Evolutionary conservation across 1,140 invertebrate species (phyloP).

Genomic region (Aphaenogaster rudis): DNA sequence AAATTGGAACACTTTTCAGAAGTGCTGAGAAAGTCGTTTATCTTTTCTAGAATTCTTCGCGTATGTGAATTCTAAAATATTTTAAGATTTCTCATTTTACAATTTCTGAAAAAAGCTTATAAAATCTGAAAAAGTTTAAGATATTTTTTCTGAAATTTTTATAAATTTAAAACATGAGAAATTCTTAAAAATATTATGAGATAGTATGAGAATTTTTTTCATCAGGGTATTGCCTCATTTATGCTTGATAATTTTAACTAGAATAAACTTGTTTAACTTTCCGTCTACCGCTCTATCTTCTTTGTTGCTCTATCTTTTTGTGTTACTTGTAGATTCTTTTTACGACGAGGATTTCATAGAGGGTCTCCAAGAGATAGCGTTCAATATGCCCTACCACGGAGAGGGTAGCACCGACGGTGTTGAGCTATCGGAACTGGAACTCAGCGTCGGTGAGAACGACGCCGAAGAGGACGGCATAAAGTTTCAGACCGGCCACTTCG

Average conservation of each 20-base stretch:
- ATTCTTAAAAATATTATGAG: too few species aligned
- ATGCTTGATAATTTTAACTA: background rate
- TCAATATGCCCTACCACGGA: slow-evolving; percentile 85
- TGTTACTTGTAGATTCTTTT: slow-evolving; percentile 77
- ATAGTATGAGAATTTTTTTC: too few species aligned
- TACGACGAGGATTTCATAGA: slow-evolving; percentile 82
- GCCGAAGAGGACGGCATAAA: slow-evolving; percentile 79
- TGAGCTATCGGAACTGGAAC: slow-evolving; percentile 83
- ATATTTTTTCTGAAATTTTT: too few species aligned
- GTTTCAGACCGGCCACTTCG: slow-evolving; percentile 82
- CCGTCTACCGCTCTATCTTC: background rate
- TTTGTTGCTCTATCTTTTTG: background rate
- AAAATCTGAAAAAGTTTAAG: too few species aligned
- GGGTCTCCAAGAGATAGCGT: slow-evolving; percentile 55
- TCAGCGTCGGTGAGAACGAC: slow-evolving; percentile 81
- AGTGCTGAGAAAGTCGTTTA: too few species aligned
- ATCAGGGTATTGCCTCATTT: background rate
- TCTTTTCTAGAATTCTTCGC: too few species aligned
- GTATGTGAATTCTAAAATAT: too few species aligned
- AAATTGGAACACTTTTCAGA: too few species aligned
- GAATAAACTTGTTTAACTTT: background rate
- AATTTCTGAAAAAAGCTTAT: too few species aligned
- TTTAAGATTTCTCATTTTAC: too few species aligned
- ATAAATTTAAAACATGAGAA: too few species aligned
- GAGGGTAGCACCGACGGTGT: slow-evolving; percentile 83